A percentile compares a stretch with the other conserved stretches of the same genome.
Conservation (phyloP, 1,140 invertebrate genomes). For the roundworm (Caenorhabditis elegans) region DNA sequence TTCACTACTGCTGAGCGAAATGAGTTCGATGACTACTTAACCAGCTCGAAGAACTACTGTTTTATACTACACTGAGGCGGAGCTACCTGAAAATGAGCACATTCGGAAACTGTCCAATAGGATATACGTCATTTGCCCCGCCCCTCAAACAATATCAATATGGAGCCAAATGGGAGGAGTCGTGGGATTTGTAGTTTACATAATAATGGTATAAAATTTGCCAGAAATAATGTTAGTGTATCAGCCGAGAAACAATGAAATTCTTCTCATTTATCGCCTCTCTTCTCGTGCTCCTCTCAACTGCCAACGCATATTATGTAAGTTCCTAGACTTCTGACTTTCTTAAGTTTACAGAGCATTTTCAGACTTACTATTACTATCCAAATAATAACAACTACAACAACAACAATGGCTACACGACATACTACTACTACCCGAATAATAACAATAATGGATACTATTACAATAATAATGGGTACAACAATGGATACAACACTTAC, state of each 20-base stretch:
- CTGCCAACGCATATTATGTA: conserved; percentile 35
- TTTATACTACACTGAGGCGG: too few relatives aligned
- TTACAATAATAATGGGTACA: background rate
- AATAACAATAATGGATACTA: conserved; percentile 9
- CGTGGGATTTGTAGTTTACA: too few relatives aligned
- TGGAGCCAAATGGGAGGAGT: too few relatives aligned
- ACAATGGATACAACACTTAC: conserved; percentile 28
- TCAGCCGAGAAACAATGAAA: background rate
- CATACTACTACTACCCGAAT: conserved; percentile 20
- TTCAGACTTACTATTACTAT: conserved; percentile 35
- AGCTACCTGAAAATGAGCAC: too few relatives aligned
- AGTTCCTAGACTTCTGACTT: background rate
- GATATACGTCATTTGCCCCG: too few relatives aligned
- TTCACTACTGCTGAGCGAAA: too few relatives aligned
- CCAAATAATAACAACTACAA: conserved; percentile 19
- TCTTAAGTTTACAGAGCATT: background rate
- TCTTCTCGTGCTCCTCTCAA: conserved; percentile 23
- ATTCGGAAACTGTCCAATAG: too few relatives aligned
- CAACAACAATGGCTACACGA: conserved; percentile 27
- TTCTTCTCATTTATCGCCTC: conserved; percentile 4
- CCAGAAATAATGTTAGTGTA: too few relatives aligned
- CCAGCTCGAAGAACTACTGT: too few relatives aligned
- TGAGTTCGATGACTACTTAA: too few relatives aligned
- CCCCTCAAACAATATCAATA: too few relatives aligned
- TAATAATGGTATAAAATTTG: too few relatives aligned